These are phyloP conservation scores for Nyctalus aviator DNA, from an alignment of 2,797 vertebrate species.

Conservation along the genomic window DNA sequence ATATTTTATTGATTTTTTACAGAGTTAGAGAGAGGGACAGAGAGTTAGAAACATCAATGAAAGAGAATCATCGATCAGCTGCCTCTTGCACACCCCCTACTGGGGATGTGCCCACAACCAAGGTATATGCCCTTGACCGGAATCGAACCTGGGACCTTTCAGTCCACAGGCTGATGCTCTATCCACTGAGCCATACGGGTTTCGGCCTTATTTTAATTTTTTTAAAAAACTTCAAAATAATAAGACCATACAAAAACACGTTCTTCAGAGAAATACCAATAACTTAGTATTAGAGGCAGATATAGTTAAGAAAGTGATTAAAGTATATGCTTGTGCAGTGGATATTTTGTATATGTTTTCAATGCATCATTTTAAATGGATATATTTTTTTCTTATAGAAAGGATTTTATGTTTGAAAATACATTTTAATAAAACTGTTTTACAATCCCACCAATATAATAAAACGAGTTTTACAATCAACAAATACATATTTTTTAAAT, in stretches of 20 bases:
- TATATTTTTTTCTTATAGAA: constrained; percentile 34
- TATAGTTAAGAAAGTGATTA: not conserved
- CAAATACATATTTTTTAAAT: not conserved
- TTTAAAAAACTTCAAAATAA: not conserved
- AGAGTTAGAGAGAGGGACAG: too few species aligned
- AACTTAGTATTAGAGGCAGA: constrained; percentile 3
- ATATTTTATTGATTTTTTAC: not conserved
- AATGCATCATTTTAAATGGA: not conserved
- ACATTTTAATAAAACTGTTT: constrained; percentile 12
- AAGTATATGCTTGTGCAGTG: not conserved
- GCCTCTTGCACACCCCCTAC: too few species aligned
- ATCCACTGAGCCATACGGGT: too few species aligned
- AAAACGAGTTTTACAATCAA: constrained; percentile 14
- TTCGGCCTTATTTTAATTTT: too few species aligned
- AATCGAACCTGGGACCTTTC: too few species aligned
- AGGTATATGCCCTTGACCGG: too few species aligned
- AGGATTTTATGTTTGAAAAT: constrained; percentile 60
- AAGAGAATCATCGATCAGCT: too few species aligned
- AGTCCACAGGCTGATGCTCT: too few species aligned
- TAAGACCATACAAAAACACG: not conserved
- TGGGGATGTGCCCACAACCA: too few species aligned
- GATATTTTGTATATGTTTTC: constrained; percentile 9
- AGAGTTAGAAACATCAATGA: too few species aligned
- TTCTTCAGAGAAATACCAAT: constrained; percentile 50
- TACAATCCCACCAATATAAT: not conserved